Conservation (phyloP, 2,797 vertebrate species). For the Craterocephalus amniculus region DNA sequence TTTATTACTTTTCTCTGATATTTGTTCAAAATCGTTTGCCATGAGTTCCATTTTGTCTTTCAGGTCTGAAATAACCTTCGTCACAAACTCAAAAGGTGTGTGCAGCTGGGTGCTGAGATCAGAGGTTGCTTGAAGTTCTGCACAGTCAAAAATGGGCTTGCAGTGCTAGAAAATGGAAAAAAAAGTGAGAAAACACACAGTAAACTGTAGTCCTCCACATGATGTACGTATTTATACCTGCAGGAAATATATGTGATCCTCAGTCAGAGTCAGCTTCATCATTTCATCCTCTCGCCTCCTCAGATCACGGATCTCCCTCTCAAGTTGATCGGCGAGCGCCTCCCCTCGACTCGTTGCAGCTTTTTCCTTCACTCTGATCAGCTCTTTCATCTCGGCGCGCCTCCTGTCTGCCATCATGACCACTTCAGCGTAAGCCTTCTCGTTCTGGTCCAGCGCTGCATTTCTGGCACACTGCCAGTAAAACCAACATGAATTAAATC, state of each 20-base stretch:
- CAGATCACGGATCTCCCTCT: constrained; percentile 50
- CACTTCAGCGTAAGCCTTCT: constrained; percentile 46
- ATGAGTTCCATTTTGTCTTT: constrained; percentile 41
- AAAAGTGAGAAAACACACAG: constrained; percentile 10
- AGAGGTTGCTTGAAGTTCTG: background rate
- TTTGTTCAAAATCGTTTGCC: constrained; percentile 15
- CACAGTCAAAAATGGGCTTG: constrained; percentile 10
- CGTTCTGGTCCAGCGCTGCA: constrained; percentile 38
- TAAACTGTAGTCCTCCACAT: background rate
- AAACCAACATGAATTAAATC: rapidly evolving
- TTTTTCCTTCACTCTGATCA: constrained; percentile 51
- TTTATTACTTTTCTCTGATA: constrained; percentile 40
- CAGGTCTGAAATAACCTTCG: constrained; percentile 29
- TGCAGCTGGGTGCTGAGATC: constrained; percentile 3
- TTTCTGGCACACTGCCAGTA: constrained; percentile 36
- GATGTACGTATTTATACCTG: constrained; percentile 33
- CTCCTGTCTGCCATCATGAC: constrained; percentile 49
- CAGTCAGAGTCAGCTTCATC: constrained; percentile 41
- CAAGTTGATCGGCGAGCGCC: constrained; percentile 16
- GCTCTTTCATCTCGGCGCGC: constrained; percentile 31
- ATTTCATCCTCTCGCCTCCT: constrained; percentile 44
- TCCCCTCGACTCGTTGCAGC: constrained; percentile 28
- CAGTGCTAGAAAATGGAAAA: constrained; percentile 27
- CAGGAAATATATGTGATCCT: constrained; percentile 58
- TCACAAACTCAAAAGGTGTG: constrained; percentile 43